Conservation (phyloP, 1,140 invertebrate species). For the Acarapis woodi region DNA sequence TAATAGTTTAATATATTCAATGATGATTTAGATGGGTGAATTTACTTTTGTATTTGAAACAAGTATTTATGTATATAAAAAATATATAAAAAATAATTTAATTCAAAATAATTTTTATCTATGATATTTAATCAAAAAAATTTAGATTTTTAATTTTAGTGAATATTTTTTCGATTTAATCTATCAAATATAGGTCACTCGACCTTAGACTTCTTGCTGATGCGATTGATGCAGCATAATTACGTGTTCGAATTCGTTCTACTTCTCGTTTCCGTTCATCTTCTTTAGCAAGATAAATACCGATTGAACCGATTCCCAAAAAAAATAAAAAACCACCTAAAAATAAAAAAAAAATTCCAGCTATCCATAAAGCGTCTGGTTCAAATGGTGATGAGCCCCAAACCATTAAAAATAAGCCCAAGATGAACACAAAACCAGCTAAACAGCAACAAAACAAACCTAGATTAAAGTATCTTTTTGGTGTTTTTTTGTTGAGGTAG, state of each 20-base stretch:
- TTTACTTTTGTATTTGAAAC: too few relatives aligned
- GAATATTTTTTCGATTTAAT: too few relatives aligned
- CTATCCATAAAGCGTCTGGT: slow-evolving; percentile 13
- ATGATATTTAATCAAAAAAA: too few relatives aligned
- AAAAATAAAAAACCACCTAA: slow-evolving; percentile 13
- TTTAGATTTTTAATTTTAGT: too few relatives aligned
- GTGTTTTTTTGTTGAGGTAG: slow-evolving; percentile 7
- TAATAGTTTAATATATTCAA: too few relatives aligned
- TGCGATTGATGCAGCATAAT: slow-evolving; percentile 12
- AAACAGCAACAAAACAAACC: slow-evolving; percentile 12
- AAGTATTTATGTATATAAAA: too few relatives aligned
- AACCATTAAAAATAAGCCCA: slow-evolving; percentile 13
- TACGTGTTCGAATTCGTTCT: slow-evolving; percentile 9
- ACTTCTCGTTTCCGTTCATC: slow-evolving; percentile 13
- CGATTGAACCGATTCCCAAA: slow-evolving; percentile 13
- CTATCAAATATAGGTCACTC: slow-evolving; percentile 6
- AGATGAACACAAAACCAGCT: slow-evolving; percentile 12
- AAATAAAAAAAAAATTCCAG: slow-evolving; percentile 12
- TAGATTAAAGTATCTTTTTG: slow-evolving; percentile 12
- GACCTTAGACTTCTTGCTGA: slow-evolving; percentile 9
- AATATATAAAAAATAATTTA: too few relatives aligned
- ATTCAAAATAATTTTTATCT: too few relatives aligned
- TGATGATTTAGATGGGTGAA: too few relatives aligned
- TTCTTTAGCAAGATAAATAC: slow-evolving; percentile 13
- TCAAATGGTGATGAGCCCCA: slow-evolving; percentile 13